phyloP scores from a whole-genome alignment of 2,797 vertebrate species.

The Gadopsis marmoratus region DNA sequence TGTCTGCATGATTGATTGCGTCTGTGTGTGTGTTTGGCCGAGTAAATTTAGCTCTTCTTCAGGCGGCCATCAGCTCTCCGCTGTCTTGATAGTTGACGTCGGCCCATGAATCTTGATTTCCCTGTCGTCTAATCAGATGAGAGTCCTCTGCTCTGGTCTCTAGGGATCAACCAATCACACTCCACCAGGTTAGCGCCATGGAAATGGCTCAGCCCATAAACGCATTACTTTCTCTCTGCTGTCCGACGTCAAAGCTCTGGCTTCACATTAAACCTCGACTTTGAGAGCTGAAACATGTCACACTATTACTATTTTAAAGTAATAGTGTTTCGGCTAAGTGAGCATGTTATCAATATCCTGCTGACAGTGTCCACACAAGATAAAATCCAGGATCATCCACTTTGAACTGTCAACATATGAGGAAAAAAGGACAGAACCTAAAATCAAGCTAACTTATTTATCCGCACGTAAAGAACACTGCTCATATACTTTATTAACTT shows the following conservation, averaged over 20 bases:
- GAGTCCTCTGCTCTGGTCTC: constrained; percentile 58
- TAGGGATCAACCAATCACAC: constrained; percentile 57
- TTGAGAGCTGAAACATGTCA: background rate
- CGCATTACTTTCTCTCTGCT: constrained; percentile 40
- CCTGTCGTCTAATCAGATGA: constrained; percentile 72
- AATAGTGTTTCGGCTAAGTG: no score
- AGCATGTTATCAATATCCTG: no score
- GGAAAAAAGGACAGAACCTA: no score
- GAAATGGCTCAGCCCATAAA: constrained; percentile 55
- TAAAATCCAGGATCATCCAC: no score
- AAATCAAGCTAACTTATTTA: background rate
- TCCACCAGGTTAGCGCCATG: constrained; percentile 56
- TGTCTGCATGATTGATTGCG: constrained; percentile 9
- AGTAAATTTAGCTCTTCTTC: constrained; percentile 53
- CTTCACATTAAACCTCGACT: constrained; percentile 19
- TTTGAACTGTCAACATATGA: no score
- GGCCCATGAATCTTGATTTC: constrained; percentile 73
- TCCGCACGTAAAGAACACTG: background rate
- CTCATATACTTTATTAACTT: background rate
- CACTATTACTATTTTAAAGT: no score
- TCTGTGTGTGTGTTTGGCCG: background rate
- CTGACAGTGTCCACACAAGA: no score
- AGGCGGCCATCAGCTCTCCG: constrained; percentile 40
- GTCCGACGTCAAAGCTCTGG: constrained; percentile 23
- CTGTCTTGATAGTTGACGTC: constrained; percentile 40